phyloP scores from a whole-genome alignment of 2,797 vertebrate genomes.

The Peromyscus nudipes region DNA sequence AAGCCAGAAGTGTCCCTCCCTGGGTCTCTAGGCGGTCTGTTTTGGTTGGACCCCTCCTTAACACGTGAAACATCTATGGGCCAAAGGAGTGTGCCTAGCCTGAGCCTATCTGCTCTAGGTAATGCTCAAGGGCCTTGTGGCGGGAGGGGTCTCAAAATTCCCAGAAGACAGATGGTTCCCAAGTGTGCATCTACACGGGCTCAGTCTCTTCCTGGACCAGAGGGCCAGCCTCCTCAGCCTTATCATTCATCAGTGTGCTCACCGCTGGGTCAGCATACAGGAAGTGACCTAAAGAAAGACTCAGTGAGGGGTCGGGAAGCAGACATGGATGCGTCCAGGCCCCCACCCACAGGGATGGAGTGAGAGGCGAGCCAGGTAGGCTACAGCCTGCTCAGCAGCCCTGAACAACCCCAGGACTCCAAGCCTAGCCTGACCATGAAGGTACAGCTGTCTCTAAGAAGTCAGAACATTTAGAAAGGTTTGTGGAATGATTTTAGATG shows the following conservation, averaged over 20 bases:
- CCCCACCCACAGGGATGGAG: neutral
- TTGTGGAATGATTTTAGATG: neutral
- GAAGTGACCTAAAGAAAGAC: neutral
- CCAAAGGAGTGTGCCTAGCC: neutral
- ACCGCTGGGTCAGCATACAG: neutral
- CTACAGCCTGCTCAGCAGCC: neutral
- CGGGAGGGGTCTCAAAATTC: neutral
- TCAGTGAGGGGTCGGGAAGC: neutral
- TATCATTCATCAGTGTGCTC: neutral
- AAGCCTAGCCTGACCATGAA: neutral
- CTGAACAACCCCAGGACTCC: neutral
- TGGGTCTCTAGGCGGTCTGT: neutral
- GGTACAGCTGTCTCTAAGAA: neutral
- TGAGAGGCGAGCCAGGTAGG: neutral
- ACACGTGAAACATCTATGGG: neutral
- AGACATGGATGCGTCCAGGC: fast-evolving
- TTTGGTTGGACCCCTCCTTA: neutral
- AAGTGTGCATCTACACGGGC: neutral
- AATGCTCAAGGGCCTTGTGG: neutral
- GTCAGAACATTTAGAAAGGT: neutral
- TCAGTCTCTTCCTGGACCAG: neutral
- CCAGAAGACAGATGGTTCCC: neutral
- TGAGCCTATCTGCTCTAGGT: neutral
- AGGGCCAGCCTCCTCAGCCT: neutral
- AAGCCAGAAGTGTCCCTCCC: neutral